phyloP scores from a whole-genome alignment of 2,113 vertebrate genomes.

The Passer domesticus region DNA sequence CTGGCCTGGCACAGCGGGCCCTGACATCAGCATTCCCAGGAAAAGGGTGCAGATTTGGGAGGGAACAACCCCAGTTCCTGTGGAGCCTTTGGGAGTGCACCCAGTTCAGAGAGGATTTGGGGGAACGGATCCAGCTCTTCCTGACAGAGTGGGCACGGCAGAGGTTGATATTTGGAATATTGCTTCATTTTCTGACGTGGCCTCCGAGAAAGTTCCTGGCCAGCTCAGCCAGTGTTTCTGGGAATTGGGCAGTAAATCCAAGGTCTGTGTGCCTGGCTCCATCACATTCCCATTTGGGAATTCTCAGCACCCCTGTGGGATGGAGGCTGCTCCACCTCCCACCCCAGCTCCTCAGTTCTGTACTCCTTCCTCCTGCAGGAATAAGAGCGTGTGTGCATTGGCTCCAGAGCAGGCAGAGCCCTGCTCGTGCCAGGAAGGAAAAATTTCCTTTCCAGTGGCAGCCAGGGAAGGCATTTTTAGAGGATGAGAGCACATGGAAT shows the following conservation, averaged over 20 bases:
- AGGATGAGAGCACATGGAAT: background rate
- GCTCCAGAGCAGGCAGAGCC: background rate
- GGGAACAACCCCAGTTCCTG: fast-evolving
- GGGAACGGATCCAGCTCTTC: background rate
- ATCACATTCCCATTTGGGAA: background rate
- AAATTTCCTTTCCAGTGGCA: background rate
- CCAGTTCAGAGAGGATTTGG: background rate
- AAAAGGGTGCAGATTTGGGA: background rate
- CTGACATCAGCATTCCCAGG: background rate
- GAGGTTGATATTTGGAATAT: background rate
- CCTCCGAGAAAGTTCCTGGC: background rate
- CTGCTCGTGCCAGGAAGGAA: background rate
- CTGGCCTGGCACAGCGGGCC: background rate
- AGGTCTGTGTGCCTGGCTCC: background rate
- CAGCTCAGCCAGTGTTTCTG: background rate
- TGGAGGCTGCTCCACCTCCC: background rate
- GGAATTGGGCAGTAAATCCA: background rate
- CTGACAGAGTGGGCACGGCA: background rate
- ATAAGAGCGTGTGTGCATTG: fast-evolving
- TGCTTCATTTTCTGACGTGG: background rate
- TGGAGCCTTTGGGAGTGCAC: background rate
- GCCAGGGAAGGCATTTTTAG: background rate
- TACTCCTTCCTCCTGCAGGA: background rate
- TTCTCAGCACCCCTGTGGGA: background rate
- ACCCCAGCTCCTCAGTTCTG: fast-evolving